These are phyloP conservation scores for Enteromius unitaeniatus DNA, from an alignment of 2,797 vertebrate species.

Conservation along the genomic window DNA sequence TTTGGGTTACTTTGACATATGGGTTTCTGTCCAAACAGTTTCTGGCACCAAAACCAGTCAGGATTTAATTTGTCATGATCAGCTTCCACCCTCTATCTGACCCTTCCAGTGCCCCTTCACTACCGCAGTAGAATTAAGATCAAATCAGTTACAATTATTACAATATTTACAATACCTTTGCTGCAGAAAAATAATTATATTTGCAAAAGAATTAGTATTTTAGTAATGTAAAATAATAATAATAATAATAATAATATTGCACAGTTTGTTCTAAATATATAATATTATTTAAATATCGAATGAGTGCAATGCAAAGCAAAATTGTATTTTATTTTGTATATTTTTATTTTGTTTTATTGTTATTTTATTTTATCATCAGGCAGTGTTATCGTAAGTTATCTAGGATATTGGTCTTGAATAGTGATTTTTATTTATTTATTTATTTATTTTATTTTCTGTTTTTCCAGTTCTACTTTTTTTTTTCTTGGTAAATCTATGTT, in stretches of 20 bases:
- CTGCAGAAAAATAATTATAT: neutral
- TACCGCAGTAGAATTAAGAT: neutral
- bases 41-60: neutral
- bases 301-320: neutral
- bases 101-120: neutral
- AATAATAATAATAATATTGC: no score
- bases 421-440: neutral
- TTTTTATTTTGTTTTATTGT: no score
- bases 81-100: neutral
- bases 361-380: neutral
- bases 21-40: neutral
- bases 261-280: neutral
- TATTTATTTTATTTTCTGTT: neutral
- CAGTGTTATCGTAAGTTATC: neutral
- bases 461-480: neutral
- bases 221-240: neutral
- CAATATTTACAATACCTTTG: neutral
- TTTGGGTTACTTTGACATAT: neutral
- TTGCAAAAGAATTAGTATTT: neutral
- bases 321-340: neutral
- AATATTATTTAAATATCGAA: neutral
- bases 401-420: neutral
- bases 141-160: neutral
- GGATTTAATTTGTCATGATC: neutral
- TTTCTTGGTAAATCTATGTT: neutral